Percentiles rank a stretch among this genome's conserved stretches.
Evolutionary conservation across 2,113 vertebrate genomes (phyloP).

Genomic region (Calidris pugnax): DNA sequence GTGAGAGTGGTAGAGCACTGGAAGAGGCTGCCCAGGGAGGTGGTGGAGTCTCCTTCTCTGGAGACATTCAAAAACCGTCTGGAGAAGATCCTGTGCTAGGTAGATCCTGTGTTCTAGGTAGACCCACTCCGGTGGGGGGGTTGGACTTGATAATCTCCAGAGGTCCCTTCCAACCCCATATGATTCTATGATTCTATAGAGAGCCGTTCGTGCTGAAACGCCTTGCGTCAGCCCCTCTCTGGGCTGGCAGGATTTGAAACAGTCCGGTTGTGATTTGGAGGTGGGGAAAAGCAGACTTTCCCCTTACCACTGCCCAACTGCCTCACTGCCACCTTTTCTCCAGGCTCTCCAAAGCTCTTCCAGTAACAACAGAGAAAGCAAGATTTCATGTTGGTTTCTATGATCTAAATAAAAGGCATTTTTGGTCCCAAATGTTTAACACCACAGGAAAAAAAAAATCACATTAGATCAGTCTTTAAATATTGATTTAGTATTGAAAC

Average conservation of each 20-base stretch:
- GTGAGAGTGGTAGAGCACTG: no score
- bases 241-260: neutral
- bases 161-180: no score
- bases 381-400: neutral
- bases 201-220: fast-evolving
- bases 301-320: neutral
- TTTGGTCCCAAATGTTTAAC: neutral
- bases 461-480: neutral
- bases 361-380: neutral
- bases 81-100: no score
- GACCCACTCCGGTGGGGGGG: no score
- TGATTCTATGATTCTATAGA: neutral
- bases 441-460: neutral
- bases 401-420: neutral
- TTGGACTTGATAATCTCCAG: no score
- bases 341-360: neutral
- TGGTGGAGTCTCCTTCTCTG: no score
- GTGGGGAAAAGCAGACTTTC: neutral
- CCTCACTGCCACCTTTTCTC: neutral
- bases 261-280: neutral
- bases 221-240: neutral
- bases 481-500: neutral
- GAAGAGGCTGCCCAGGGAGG: no score
- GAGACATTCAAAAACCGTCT: no score
- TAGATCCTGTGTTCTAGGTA: no score